phyloP scores from a whole-genome alignment of 2,888 invertebrate genomes.

The Nephrotoma flavescens region DNA sequence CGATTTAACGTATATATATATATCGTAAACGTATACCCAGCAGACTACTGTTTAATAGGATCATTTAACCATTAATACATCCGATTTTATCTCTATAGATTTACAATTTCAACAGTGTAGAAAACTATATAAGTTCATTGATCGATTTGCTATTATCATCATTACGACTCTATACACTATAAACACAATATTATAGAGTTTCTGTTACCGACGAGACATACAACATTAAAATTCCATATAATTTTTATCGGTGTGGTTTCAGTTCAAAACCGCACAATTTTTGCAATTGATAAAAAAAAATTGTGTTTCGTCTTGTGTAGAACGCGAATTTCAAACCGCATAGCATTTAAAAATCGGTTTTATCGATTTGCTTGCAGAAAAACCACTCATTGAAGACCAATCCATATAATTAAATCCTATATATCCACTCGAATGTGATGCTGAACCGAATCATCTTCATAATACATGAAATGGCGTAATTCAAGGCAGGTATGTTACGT shows the following conservation, averaged over 20 bases:
- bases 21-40: not conserved
- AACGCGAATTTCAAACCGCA: not conserved
- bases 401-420: not conserved
- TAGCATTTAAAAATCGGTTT: not conserved
- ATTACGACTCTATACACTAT: not conserved
- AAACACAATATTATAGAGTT: too few species aligned
- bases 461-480: not conserved
- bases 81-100: not conserved
- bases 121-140: not conserved
- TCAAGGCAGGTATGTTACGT: not conserved
- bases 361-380: not conserved
- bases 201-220: not conserved
- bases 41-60: not conserved
- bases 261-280: not conserved
- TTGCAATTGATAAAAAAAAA: not conserved
- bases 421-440: not conserved
- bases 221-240: not conserved
- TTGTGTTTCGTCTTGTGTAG: not conserved
- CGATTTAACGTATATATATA: not conserved
- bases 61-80: not conserved
- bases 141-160: not conserved
- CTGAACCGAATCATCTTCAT: not conserved
- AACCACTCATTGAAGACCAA: not conserved
- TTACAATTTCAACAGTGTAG: not conserved
- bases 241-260: not conserved